These are phyloP conservation scores for Hesperophylax magnus DNA, from an alignment of 1,140 invertebrate genomes.

Conservation along the genomic window DNA sequence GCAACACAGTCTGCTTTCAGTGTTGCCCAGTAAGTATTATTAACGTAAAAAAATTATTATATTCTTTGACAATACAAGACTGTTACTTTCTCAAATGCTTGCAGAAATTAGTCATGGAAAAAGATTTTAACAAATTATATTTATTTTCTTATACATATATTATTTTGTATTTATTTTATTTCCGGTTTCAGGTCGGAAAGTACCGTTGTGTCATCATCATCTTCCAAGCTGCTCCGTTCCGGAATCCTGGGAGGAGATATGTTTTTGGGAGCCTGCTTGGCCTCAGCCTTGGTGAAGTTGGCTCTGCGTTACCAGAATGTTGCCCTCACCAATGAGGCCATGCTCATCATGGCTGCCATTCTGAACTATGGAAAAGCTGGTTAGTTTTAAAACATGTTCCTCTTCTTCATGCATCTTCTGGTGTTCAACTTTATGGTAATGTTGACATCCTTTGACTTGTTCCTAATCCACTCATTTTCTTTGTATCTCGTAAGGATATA, in stretches of 20 bases:
- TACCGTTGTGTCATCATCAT: slow-evolving; percentile 26
- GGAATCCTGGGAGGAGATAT: slow-evolving; percentile 96
- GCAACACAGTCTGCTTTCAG: slow-evolving; percentile 98
- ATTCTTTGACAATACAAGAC: too few relatives aligned
- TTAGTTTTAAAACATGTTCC: slow-evolving; percentile 28
- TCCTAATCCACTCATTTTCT: too few relatives aligned
- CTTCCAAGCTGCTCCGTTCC: slow-evolving; percentile 77
- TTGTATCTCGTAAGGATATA: too few relatives aligned
- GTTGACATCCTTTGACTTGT: too few relatives aligned
- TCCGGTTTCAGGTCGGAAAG: slow-evolving; percentile 44
- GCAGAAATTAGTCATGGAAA: neutral
- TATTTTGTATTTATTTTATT: neutral
- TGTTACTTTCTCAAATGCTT: too few relatives aligned
- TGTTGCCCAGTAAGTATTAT: slow-evolving; percentile 74
- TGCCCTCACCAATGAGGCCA: slow-evolving; percentile 71
- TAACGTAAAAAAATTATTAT: too few relatives aligned
- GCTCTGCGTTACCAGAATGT: slow-evolving; percentile 74
- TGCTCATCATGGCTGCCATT: slow-evolving; percentile 79
- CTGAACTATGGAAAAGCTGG: slow-evolving; percentile 83
- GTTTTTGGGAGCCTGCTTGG: slow-evolving; percentile 94
- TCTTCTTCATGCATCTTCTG: too few relatives aligned
- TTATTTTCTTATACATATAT: neutral
- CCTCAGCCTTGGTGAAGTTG: slow-evolving; percentile 93
- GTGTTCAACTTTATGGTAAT: too few relatives aligned
- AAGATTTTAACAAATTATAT: neutral